Evolutionary conservation across 2,797 vertebrate species (phyloP).

Genomic region (Hydrophis major): DNA sequence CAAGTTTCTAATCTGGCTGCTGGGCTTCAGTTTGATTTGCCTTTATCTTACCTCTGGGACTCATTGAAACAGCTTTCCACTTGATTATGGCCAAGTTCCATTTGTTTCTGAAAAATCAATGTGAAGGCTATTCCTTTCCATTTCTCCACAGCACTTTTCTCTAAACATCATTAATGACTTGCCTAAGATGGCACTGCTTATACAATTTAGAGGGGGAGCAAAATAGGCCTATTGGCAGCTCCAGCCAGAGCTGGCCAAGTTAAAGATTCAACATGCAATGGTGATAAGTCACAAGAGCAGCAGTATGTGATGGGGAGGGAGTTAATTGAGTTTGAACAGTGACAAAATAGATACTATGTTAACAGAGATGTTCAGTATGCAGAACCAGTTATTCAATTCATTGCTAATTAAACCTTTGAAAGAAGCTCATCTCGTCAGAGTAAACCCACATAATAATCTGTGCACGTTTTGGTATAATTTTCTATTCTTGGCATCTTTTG

Average conservation of each 20-base stretch:
- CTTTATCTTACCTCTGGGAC: conserved; percentile 8
- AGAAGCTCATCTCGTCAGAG: conserved; percentile 37
- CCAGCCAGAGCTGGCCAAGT: conserved; percentile 35
- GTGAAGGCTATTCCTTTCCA: conserved; percentile 42
- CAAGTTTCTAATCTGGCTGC: neutral
- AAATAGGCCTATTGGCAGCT: conserved; percentile 7
- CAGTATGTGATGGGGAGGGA: conserved; percentile 21
- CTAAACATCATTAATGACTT: conserved; percentile 45
- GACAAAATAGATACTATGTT: conserved; percentile 51
- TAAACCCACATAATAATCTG: conserved; percentile 54
- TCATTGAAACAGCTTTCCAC: conserved; percentile 11
- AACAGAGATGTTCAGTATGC: conserved; percentile 45
- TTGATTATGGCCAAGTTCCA: conserved; percentile 28
- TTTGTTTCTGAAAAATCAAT: conserved; percentile 39
- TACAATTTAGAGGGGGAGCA: conserved; percentile 12
- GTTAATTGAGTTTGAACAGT: conserved; percentile 54
- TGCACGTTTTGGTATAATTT: conserved; percentile 17
- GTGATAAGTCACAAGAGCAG: conserved; percentile 36
- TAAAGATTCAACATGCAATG: conserved; percentile 35
- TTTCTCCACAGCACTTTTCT: conserved; percentile 13
- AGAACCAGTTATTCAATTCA: conserved; percentile 52
- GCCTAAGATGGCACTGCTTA: conserved; percentile 35
- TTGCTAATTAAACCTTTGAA: conserved; percentile 62
- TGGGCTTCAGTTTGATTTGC: neutral
- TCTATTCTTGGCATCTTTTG: neutral